phyloP scores from a whole-genome alignment of 2,113 vertebrate species.

The Mirounga angustirostris region DNA sequence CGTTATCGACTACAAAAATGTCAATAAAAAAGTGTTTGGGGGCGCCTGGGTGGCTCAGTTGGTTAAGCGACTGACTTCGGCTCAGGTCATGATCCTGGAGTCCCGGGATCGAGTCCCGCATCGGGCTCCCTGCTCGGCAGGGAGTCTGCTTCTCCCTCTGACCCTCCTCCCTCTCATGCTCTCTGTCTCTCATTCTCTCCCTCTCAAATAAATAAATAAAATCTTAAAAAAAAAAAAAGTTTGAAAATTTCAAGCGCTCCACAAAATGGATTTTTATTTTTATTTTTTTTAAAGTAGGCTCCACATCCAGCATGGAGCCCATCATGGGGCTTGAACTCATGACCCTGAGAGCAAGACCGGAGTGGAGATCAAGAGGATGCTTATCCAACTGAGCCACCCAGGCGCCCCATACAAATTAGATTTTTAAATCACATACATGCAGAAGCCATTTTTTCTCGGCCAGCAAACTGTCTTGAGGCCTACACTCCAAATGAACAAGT shows the following conservation, averaged over 20 bases:
- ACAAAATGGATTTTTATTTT: not conserved
- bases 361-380: not conserved
- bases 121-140: no score
- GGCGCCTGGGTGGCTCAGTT: no score
- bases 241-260: not conserved
- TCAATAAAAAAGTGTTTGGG: not conserved
- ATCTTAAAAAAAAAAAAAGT: not conserved
- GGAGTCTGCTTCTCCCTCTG: no score
- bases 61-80: no score
- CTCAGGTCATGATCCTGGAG: no score
- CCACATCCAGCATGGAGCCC: not conserved
- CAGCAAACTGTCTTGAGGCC: constrained; percentile 4
- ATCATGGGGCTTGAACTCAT: not conserved
- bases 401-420: not conserved
- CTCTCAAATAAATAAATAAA: no score
- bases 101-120: no score
- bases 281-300: not conserved
- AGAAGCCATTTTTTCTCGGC: not conserved
- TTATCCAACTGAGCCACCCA: not conserved
- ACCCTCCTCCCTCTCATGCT: no score
- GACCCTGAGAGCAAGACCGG: not conserved
- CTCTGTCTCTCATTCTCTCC: no score
- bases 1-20: not conserved
- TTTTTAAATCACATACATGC: not conserved
- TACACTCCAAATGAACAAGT: constrained; percentile 2